Base-by-base conservation (phyloP, 64 coral and sea anemone genomes). In the Actinia equina region DNA sequence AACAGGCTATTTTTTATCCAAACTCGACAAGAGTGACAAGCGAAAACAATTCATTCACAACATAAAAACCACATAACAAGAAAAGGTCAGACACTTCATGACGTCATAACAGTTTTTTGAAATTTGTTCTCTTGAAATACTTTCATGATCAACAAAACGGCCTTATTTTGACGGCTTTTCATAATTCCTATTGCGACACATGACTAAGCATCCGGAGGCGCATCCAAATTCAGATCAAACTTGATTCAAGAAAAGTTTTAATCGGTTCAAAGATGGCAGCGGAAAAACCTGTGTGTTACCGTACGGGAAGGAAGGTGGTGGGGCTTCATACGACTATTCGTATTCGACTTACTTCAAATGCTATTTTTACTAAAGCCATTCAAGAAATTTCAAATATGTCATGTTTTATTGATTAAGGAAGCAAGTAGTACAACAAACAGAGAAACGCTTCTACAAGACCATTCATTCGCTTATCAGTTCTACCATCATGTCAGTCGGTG, bases 1-100 rank as follows among this genome's bases (percentile, higher is more conserved):
- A 74, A 41, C 69, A 74, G 10, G 69, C 69, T 74, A 74, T 74
- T 74, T 74, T 74, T 74, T 26, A 74, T 74, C 69, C 26, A 74
- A 30, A 42, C 69, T 57, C 69, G 69, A 74, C 69, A 74, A 74
- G 69, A 74, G 5, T 41, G 69, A 74, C 69, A 74, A 74, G 20
- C 23, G 25, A 74, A 74, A 30, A 74, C 69, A 74, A 15, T 74
- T 74, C 69, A 13, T n/a, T 18, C 7, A 74, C 69, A 5, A 74
- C 26, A 74, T 42, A 74, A 30, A 30, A 74, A 74, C 69, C 69
- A 74, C 37, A 74, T 74, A 74, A 74, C 69, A 74, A 14, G 10
- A 18, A 74, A 41, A 74, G 69, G 69, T 30, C 26, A 74, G 8
- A 26, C 19, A 74, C 25, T 27, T 74, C 26, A 26, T 74, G 69